phyloP scores from a whole-genome alignment of 2,113 vertebrate genomes.

The Cebus imitator region DNA sequence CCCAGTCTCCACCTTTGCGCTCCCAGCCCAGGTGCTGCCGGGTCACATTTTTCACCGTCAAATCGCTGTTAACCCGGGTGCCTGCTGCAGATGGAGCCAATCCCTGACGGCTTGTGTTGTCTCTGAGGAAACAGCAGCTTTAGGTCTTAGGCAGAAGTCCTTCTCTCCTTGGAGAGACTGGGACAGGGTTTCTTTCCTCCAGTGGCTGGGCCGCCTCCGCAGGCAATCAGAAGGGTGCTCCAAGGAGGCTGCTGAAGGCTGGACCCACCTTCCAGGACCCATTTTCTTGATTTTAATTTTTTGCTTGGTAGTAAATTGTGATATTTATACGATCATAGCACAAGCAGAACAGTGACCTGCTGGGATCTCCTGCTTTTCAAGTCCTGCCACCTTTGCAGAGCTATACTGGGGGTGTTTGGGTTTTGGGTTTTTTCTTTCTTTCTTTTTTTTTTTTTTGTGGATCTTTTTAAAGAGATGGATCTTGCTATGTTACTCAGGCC shows the following conservation, averaged over 20 bases:
- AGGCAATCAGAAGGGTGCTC: not conserved
- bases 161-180: not conserved
- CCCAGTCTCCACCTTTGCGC: no score
- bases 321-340: not conserved
- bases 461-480: no score
- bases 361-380: not conserved
- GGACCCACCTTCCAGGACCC: not conserved
- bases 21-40: no score
- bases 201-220: not conserved
- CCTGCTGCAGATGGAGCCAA: no score
- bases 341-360: not conserved
- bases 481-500: no score
- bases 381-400: not conserved
- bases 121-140: not conserved
- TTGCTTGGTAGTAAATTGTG: not conserved
- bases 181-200: not conserved
- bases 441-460: no score
- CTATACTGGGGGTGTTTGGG: no score
- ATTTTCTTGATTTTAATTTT: not conserved
- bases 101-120: not conserved
- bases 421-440: no score
- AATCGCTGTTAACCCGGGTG: no score
- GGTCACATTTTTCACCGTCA: no score
- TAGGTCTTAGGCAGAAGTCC: accelerated
- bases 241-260: no score